Conservation (phyloP, 2,888 invertebrate species). For the Magallana nippona region DNA sequence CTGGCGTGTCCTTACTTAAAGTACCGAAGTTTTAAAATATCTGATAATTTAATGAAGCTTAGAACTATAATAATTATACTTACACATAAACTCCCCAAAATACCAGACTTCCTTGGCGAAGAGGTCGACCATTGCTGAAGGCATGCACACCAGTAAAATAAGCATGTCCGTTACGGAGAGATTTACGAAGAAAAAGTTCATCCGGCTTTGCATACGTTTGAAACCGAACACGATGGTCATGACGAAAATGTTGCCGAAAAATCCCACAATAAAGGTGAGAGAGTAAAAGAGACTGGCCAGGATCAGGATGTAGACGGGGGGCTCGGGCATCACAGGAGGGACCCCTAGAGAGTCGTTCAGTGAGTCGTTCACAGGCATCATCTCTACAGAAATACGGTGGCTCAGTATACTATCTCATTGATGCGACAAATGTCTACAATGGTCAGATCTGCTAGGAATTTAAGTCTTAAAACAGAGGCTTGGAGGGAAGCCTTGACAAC, state of each 20-base stretch:
- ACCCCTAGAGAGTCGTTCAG: neutral
- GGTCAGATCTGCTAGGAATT: too few species aligned
- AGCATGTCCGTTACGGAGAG: constrained; percentile 63
- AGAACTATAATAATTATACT: constrained; percentile 56
- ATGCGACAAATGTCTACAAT: too few species aligned
- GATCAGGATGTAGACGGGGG: constrained; percentile 57
- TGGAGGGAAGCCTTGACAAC: too few species aligned
- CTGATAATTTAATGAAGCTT: too few species aligned
- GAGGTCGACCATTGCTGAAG: constrained; percentile 62
- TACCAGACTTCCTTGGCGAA: constrained; percentile 65
- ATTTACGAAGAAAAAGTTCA: constrained; percentile 62
- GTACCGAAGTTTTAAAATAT: too few species aligned
- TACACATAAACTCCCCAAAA: constrained; percentile 67
- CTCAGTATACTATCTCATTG: too few species aligned
- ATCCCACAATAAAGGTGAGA: constrained; percentile 60
- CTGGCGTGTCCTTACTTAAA: too few species aligned
- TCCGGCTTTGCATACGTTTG: constrained; percentile 59
- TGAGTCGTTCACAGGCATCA: neutral
- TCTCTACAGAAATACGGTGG: neutral
- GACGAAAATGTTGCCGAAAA: constrained; percentile 61
- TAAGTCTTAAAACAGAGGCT: too few species aligned
- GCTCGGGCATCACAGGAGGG: constrained; percentile 50
- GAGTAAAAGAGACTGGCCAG: constrained; percentile 56
- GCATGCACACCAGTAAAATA: constrained; percentile 62
- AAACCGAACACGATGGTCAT: constrained; percentile 55